These are phyloP conservation scores for Tromatobia lineatoria DNA, from an alignment of 2,888 invertebrate species.

Conservation along the genomic window DNA sequence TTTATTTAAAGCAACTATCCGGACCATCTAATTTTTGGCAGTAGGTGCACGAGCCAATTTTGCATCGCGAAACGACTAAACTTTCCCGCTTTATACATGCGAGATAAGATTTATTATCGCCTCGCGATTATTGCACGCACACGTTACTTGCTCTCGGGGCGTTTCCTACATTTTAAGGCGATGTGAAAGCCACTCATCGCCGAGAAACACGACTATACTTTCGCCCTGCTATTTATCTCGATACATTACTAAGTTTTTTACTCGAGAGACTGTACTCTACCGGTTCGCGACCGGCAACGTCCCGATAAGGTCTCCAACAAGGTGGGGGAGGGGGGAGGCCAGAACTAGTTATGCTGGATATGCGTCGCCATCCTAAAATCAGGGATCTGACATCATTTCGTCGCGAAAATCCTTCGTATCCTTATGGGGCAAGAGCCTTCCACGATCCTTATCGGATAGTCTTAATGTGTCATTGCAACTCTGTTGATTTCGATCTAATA, in stretches of 20 bases:
- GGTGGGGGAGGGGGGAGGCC: slow-evolving; percentile 19
- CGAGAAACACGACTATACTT: background rate
- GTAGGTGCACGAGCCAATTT: slow-evolving; percentile 60
- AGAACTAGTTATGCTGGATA: slow-evolving; percentile 53
- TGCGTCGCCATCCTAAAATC: slow-evolving; percentile 54
- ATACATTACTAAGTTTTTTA: background rate
- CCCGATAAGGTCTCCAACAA: slow-evolving; percentile 50
- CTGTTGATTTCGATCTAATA: background rate
- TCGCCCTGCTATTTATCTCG: slow-evolving; percentile 14
- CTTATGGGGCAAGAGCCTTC: slow-evolving; percentile 19
- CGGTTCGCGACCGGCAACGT: slow-evolving; percentile 32
- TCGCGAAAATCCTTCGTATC: slow-evolving; percentile 29
- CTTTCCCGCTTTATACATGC: background rate
- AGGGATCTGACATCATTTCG: slow-evolving; percentile 60
- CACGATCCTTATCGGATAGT: slow-evolving; percentile 43
- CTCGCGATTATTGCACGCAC: background rate
- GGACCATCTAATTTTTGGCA: slow-evolving; percentile 66
- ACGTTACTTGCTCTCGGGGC: background rate
- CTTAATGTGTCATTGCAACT: slow-evolving; percentile 18
- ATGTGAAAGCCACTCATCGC: slow-evolving; percentile 25
- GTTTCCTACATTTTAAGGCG: slow-evolving; percentile 36
- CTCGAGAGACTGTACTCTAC: slow-evolving; percentile 16
- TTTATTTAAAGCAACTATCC: slow-evolving; percentile 70
- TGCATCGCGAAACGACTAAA: slow-evolving; percentile 4
- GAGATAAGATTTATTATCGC: slow-evolving; percentile 25